phyloP scores from a whole-genome alignment of 2,113 vertebrate species.

The Albula glossodonta region DNA sequence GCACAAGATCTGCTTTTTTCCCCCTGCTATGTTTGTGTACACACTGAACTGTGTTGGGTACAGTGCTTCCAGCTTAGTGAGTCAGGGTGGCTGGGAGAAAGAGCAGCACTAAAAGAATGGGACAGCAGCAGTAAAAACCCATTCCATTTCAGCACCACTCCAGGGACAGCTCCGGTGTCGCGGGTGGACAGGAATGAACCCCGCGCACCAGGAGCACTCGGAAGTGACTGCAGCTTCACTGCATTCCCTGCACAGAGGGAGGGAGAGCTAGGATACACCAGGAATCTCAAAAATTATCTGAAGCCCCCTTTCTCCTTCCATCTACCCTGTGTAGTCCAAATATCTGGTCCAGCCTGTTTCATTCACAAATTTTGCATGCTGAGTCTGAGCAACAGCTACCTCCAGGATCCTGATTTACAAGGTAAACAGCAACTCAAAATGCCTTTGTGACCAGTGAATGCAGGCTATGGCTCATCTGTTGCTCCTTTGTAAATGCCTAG shows the following conservation, averaged over 20 bases:
- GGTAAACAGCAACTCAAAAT: neutral
- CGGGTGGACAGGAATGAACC: conserved; percentile 20
- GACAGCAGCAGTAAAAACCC: conserved; percentile 49
- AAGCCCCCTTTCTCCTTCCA: neutral
- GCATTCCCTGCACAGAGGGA: neutral
- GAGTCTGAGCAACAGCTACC: neutral
- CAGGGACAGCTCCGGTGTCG: conserved; percentile 38
- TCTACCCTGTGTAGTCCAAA: neutral
- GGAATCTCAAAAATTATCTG: neutral
- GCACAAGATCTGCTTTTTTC: neutral
- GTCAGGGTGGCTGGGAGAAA: neutral
- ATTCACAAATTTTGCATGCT: neutral
- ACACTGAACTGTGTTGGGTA: too few relatives aligned
- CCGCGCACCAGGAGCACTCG: neutral
- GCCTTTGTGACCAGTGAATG: neutral
- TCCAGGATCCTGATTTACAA: neutral
- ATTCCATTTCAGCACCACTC: conserved; percentile 46
- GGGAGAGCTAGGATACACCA: neutral
- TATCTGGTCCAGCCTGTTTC: neutral
- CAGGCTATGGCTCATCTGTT: neutral
- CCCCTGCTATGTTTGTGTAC: neutral
- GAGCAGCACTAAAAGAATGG: neutral
- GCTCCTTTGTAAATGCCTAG: neutral
- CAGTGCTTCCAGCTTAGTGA: too few relatives aligned
- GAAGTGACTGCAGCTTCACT: neutral